Conservation (phyloP, 2,888 invertebrate genomes). For the Mythimna ferrago region DNA sequence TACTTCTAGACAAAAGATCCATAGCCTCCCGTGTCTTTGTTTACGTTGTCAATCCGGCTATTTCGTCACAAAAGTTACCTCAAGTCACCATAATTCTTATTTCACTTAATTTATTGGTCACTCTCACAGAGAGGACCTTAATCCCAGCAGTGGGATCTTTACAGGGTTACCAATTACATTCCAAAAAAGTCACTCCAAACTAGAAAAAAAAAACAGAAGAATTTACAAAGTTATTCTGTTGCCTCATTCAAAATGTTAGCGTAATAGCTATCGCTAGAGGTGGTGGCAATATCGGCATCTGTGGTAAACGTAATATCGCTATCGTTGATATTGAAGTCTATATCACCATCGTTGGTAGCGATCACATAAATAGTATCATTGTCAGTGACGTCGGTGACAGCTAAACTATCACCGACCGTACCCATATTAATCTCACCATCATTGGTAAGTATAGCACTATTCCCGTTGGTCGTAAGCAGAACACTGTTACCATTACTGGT, state of each 20-base stretch:
- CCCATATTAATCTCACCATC: too few species aligned
- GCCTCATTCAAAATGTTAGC: slow-evolving; percentile 3
- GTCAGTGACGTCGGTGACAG: too few species aligned
- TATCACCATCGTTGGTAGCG: slow-evolving; percentile 10
- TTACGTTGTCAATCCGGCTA: neutral
- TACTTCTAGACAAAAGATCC: neutral
- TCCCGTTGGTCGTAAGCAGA: neutral
- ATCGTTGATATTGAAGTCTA: slow-evolving; percentile 8
- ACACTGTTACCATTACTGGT: neutral
- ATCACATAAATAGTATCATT: slow-evolving; percentile 14
- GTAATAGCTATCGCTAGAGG: neutral
- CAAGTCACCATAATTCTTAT: neutral
- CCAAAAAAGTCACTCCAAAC: slow-evolving; percentile 25
- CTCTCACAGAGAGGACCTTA: slow-evolving; percentile 30
- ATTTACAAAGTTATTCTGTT: slow-evolving; percentile 15
- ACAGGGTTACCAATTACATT: neutral
- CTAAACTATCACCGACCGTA: neutral
- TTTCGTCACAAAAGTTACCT: neutral
- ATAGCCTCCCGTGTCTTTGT: neutral
- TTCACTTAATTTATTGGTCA: neutral
- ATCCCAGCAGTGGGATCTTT: neutral
- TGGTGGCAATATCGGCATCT: neutral
- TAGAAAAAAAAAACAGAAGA: neutral
- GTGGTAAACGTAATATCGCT: neutral
- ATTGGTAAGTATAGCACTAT: neutral